Evolutionary conservation across 2,113 vertebrate genomes (phyloP), one percentile per base, ranked within the genome.

Genomic region (Chaetops frenatus): DNA sequence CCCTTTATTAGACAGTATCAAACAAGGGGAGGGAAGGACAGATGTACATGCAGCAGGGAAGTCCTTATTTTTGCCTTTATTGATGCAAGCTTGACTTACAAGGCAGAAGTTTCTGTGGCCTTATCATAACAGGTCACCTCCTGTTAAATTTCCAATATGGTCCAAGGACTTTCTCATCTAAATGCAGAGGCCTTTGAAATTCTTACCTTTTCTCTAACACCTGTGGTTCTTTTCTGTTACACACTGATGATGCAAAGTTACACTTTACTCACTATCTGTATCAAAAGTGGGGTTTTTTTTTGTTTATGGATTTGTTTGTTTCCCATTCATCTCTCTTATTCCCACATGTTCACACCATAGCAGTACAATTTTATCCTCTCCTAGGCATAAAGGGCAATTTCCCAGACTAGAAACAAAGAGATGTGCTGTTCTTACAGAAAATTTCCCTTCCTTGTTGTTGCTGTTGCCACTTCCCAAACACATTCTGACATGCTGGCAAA

Each of bases 321-420:
- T 74, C 25, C 6, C 33, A 14, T 67, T 88, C 1, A 47, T 31
- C 25, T 66, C 18, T 74, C 23, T 73, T 92, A 72, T 47, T 31
- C 16, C 12, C 21, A 60, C 9, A n/a, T 0, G 1, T 38, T 89
- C 40, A 47, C 17, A 31, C 8, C 23, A 29, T 0, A 1, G 36
- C 82, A 92, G 61, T 7, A 53, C 17, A 82, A 17, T 31, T 61
- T 74, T 51, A 51, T 67, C 38, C 40, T 86, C 17, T 48, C 11
- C 11, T 15, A 81, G 35, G 47, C 62, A 58, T 31, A 51, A 33
- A 40, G 47, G 71, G 33, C 45, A 77, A 38, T 58, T 66, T 67
- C 48, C 48, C 57, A 86, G 35, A 54, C 17, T n/a, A 60, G 29
- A 73, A 71, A 57, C 4, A 47, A 72, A 69, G 25, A 73, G 17